Conservation (phyloP, 2,888 invertebrate genomes). For the Malthinus seriepunctatus region DNA sequence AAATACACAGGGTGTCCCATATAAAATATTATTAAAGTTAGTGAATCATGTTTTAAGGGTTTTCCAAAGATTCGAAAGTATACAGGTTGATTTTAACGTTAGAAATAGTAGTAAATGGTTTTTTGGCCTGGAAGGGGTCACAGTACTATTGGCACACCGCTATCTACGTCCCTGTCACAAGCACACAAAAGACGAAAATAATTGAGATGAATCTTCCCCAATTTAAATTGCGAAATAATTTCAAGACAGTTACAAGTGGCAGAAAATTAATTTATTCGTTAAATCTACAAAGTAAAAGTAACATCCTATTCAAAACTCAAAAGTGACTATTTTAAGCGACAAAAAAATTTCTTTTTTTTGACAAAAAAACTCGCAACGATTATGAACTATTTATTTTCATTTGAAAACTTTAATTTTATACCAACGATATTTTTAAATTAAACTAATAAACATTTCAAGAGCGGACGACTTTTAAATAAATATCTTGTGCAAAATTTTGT, state of each 20-base stretch:
- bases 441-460: slow-evolving; percentile 37
- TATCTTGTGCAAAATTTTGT: slow-evolving; percentile 28
- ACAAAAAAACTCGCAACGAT: slow-evolving; percentile 13
- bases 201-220: slow-evolving; percentile 18
- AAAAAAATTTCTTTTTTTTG: not conserved
- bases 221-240: slow-evolving; percentile 13
- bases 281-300: not conserved
- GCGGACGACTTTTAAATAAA: slow-evolving; percentile 35
- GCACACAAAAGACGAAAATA: slow-evolving; percentile 11
- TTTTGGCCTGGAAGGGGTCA: too few species aligned
- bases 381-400: slow-evolving; percentile 29
- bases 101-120: too few species aligned
- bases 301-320: not conserved
- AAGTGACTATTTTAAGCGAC: too few species aligned
- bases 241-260: not conserved
- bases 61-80: too few species aligned
- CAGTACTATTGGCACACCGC: not conserved
- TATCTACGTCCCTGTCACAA: not conserved
- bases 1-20: too few species aligned
- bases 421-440: slow-evolving; percentile 34
- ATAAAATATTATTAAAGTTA: too few species aligned
- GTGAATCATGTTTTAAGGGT: too few species aligned
- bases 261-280: not conserved
- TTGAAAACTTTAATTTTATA: slow-evolving; percentile 22
- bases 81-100: too few species aligned